Evolutionary conservation across 2,797 vertebrate species (phyloP).

Genomic region (Zalophus californianus): DNA sequence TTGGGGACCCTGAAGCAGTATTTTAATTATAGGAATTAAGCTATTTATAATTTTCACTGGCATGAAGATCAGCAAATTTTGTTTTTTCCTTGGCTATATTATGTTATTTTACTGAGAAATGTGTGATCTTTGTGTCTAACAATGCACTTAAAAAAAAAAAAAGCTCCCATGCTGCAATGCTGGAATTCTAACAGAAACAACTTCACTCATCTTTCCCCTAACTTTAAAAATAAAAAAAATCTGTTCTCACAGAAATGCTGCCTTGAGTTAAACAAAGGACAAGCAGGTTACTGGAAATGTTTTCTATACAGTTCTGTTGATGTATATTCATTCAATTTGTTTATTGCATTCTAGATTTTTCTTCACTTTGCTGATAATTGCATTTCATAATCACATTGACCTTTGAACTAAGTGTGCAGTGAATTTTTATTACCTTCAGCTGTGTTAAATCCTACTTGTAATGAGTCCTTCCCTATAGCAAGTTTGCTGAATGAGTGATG

Average conservation of each 20-base stretch:
- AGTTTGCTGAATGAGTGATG: neutral
- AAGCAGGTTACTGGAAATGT: neutral
- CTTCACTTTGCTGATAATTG: slow-evolving; percentile 4
- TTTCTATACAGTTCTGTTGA: neutral
- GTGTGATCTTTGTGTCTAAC: slow-evolving; percentile 73
- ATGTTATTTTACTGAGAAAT: slow-evolving; percentile 69
- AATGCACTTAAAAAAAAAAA: slow-evolving; percentile 30
- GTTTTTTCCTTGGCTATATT: slow-evolving; percentile 36
- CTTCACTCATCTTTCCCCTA: neutral
- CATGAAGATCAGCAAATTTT: slow-evolving; percentile 73
- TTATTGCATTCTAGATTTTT: neutral
- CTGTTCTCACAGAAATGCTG: slow-evolving; percentile 11
- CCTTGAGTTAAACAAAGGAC: neutral
- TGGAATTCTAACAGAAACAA: neutral
- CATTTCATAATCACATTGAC: neutral
- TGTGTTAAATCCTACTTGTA: neutral
- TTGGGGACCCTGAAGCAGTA: slow-evolving; percentile 6
- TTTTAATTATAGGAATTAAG: slow-evolving; percentile 69
- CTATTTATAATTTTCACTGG: slow-evolving; percentile 73
- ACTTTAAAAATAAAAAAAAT: neutral
- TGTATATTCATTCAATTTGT: neutral
- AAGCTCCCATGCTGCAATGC: neutral
- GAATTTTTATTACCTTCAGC: neutral
- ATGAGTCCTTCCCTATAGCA: neutral
- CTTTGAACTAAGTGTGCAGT: neutral